phyloP scores from a whole-genome alignment of 37 sponge, comb jelly and placozoan genomes.

The Amphimedon queenslandica region DNA sequence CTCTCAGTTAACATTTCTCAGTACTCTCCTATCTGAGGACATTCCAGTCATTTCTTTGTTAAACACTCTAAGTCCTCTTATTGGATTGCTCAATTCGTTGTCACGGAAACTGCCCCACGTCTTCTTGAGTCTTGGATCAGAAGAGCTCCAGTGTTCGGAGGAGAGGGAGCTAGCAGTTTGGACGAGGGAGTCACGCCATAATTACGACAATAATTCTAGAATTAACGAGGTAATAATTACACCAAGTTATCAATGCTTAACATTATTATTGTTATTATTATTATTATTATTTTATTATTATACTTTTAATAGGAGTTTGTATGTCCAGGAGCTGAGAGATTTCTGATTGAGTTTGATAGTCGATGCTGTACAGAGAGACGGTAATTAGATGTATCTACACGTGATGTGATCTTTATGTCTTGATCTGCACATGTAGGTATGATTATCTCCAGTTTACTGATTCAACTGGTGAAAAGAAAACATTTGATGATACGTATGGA shows the following conservation, averaged over 20 bases:
- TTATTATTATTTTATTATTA: not conserved
- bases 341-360: slow-evolving; percentile 79
- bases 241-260: too few relatives aligned
- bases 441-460: slow-evolving; percentile 84
- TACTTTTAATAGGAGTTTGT: slow-evolving; percentile 14
- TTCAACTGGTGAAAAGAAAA: slow-evolving; percentile 25
- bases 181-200: slow-evolving; percentile 63
- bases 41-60: slow-evolving; percentile 22
- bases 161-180: slow-evolving; percentile 47
- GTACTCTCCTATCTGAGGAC: not conserved
- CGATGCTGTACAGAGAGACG: slow-evolving; percentile 65
- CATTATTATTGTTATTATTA: not conserved
- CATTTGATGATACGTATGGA: slow-evolving; percentile 59
- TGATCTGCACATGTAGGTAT: slow-evolving; percentile 23
- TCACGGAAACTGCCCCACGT: not conserved
- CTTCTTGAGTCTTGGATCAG: slow-evolving; percentile 1
- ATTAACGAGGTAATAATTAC: slow-evolving; percentile 35
- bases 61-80: slow-evolving; percentile 18
- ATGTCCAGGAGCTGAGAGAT: slow-evolving; percentile 31
- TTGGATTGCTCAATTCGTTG: slow-evolving; percentile 1
- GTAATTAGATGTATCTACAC: slow-evolving; percentile 6
- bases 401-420: not conserved
- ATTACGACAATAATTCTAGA: slow-evolving; percentile 67
- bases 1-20: slow-evolving; percentile 10
- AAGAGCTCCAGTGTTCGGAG: not conserved